Evolutionary conservation across 2,888 invertebrate genomes (phyloP), one percentile per base, ranked within the genome.

Genomic region (Cephus rjabovi): DNA sequence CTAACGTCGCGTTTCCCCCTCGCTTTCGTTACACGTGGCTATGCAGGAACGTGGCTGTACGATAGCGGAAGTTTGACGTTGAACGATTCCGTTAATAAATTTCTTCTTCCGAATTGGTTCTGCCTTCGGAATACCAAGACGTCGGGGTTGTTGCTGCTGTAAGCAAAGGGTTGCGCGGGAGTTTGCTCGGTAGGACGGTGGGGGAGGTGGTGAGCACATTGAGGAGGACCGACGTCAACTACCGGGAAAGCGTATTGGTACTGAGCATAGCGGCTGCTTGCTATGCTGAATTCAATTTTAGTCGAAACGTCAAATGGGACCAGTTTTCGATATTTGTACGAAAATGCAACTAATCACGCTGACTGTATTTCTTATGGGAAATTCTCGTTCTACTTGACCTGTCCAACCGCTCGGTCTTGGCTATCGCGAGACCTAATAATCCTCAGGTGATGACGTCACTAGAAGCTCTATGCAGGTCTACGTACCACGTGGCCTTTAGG

Each of bases 291-390:
- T 89, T 89, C 84, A 89, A 90, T 90, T 86, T 85, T 84, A 84
- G 83, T 86, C 85, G 85, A 83, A 87, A 88, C 84, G 86, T 85
- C 86, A 86, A 87, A 85, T 85, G 85, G 86, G 86, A 81, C 84
- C 83, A 84, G 86, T 82, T 83, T 89, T 90, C 89, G 88, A 90
- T 89, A 90, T 90, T 91, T 89, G 87, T 87, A 87, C 85, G 86
- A 84, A 85, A 86, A 76, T 78, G 83, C 86, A 87, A 89, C 90
- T 90, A 90, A 90, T 90, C 89, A 90, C 87, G 88, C 81, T 86
- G 81, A 2, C 56, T 56, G 9, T 56, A 9, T 56, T 56, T 56
- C 23, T 23, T 15, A 56, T 9, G 56, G 56, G 2, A 56, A 56
- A 56, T 56, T 23, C 56, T 23, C 9, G 6, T 23, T 56, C 56